Percentiles rank a stretch among this genome's conserved stretches.
Conservation (phyloP, 1,140 invertebrate species). For the Paralvinella palmiformis region DNA sequence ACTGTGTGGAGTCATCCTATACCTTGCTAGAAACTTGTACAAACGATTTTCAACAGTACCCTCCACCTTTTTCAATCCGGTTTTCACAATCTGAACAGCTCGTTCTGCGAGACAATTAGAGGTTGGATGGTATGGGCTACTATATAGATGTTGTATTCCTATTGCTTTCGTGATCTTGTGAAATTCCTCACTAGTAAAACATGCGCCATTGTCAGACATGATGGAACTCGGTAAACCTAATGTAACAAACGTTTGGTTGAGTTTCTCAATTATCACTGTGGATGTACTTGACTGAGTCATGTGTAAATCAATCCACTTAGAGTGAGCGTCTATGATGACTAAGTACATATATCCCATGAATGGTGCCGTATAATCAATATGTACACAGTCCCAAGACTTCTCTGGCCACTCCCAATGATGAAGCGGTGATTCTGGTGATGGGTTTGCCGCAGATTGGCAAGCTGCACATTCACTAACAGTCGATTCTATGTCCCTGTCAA, state of each 20-base stretch:
- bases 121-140: constrained; percentile 26
- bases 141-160: constrained; percentile 22
- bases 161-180: constrained; percentile 6
- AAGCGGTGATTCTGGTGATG: constrained; percentile 21
- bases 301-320: constrained; percentile 48
- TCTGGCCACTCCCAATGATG: constrained; percentile 35
- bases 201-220: too few relatives aligned
- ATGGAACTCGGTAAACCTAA: too few relatives aligned
- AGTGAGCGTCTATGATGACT: constrained; percentile 46
- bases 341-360: constrained; percentile 40
- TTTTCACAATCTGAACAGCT: background rate
- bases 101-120: constrained; percentile 27
- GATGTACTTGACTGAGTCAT: background rate
- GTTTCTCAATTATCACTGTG: background rate
- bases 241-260: too few relatives aligned
- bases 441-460: too few relatives aligned
- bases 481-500: background rate
- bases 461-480: background rate
- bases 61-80: background rate
- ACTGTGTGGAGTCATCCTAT: background rate
- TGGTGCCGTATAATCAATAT: constrained; percentile 51
- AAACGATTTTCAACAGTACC: background rate
- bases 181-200: too few relatives aligned
- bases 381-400: constrained; percentile 46
- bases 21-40: background rate